Evolutionary conservation across 2,797 vertebrate species (phyloP).

Genomic region (Merluccius polli): DNA sequence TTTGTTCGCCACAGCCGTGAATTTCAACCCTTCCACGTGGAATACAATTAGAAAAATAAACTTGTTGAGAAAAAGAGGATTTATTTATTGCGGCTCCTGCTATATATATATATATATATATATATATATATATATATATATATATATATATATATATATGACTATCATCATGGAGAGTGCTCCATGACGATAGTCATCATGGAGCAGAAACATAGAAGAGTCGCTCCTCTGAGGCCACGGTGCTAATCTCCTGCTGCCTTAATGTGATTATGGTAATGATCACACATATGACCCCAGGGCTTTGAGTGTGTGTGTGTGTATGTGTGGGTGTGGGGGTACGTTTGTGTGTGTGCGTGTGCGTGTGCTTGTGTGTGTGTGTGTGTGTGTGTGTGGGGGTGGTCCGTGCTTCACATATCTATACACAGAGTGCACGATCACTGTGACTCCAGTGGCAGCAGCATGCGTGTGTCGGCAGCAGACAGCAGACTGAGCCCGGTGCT

Average conservation of each 20-base stretch:
- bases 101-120: neutral
- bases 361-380: neutral
- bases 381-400: slow-evolving; percentile 49
- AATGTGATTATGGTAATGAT: slow-evolving; percentile 97
- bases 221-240: slow-evolving; percentile 76
- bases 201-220: slow-evolving; percentile 54
- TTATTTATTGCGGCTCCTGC: neutral
- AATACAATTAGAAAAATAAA: neutral
- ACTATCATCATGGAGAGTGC: slow-evolving; percentile 10
- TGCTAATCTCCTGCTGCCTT: slow-evolving; percentile 77
- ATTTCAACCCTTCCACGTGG: neutral
- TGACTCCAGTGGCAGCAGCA: slow-evolving; percentile 46
- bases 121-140: neutral
- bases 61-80: too few species aligned
- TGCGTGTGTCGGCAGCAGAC: slow-evolving; percentile 58
- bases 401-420: slow-evolving; percentile 78
- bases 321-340: slow-evolving; percentile 17
- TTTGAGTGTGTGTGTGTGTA: slow-evolving; percentile 51
- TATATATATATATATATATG: neutral
- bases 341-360: too few species aligned
- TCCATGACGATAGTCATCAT: slow-evolving; percentile 47
- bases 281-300: slow-evolving; percentile 87
- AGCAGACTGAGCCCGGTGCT: slow-evolving; percentile 82
- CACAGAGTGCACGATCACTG: slow-evolving; percentile 54
- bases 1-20: neutral